Evolutionary conservation across 2,888 invertebrate genomes (phyloP).

Genomic region (Cyaniris semiargus): DNA sequence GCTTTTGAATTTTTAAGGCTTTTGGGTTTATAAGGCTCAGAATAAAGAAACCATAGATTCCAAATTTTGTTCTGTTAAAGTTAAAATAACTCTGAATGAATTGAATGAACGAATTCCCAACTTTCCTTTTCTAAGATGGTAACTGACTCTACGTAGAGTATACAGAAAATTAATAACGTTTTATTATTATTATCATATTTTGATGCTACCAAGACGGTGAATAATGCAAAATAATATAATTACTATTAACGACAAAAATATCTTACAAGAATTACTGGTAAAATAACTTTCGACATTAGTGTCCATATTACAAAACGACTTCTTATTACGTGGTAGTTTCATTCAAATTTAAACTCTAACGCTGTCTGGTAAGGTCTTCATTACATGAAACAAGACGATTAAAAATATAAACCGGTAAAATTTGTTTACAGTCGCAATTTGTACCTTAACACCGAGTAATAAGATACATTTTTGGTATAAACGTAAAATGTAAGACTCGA

Average conservation of each 20-base stretch:
- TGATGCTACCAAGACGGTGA: neutral
- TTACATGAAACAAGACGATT: conserved; percentile 13
- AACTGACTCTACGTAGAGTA: neutral
- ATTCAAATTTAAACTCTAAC: conserved; percentile 38
- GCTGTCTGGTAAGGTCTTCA: conserved; percentile 23
- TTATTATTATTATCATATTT: neutral
- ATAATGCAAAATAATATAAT: conserved; percentile 21
- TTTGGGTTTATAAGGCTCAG: neutral
- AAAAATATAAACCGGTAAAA: conserved; percentile 47
- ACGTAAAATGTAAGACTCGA: conserved; percentile 45
- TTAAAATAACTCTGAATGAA: no score
- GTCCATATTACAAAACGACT: conserved; percentile 35
- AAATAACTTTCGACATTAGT: conserved; percentile 45
- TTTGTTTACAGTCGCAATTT: conserved; percentile 32
- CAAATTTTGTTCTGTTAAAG: no score
- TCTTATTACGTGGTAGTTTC: conserved; percentile 40
- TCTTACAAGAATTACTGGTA: conserved; percentile 41
- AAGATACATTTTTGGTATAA: conserved; percentile 39
- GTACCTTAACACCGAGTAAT: neutral
- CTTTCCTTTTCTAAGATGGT: neutral
- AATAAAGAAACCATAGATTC: no score
- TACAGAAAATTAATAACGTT: neutral
- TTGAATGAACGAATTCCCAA: neutral
- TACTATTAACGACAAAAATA: conserved; percentile 35
- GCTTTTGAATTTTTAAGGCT: neutral